Evolutionary conservation across 2,888 invertebrate genomes (phyloP), one percentile per base, ranked within the genome.

Genomic region (Nomada flava): DNA sequence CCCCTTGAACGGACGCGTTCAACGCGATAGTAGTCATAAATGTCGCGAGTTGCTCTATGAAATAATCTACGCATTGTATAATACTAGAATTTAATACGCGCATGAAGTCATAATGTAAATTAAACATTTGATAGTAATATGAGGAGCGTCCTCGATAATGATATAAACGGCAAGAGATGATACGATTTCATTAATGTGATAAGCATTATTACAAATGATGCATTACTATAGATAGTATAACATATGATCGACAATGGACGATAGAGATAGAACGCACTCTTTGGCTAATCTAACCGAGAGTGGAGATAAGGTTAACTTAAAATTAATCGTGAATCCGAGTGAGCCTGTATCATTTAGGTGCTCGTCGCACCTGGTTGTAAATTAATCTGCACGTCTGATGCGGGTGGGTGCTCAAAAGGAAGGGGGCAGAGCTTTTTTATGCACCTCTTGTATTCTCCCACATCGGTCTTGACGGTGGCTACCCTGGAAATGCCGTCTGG

Each of bases 401-500:
- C 18, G 20, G 53, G n/a, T 2, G 53, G 18, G 2, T 15, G 20
- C 2, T 0, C 5, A 0, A 36, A n/a, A 18, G 60, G n/a, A 36
- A 60, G 60, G 36, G 60, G 36, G 11, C 42, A 60, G n/a, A 60
- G n/a, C 36, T 60, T 60, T 7, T 60, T 60, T 9, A 42, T 1
- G 36, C 60, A 42, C 10, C 60, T 42, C 36, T 36, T 60, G 11
- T 18, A 60, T 2, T 60, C 60, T 36, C 60, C 60, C 10, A 10
- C n/a, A 0, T 36, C 18, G 10, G 60, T 60, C 42, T 60, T 60
- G 13, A 60, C 18, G 18, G 29, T 60, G 36, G 60, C 60, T n/a
- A 42, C n/a, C 10, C 60, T 60, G 60, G n/a, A 15, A 9, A 42
- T 42, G 36, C 36, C n/a, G 60, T 60, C 60, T 42, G 60, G 60